These are phyloP conservation scores for Biston stratarius DNA, from an alignment of 2,888 invertebrate species.

Conservation along the genomic window DNA sequence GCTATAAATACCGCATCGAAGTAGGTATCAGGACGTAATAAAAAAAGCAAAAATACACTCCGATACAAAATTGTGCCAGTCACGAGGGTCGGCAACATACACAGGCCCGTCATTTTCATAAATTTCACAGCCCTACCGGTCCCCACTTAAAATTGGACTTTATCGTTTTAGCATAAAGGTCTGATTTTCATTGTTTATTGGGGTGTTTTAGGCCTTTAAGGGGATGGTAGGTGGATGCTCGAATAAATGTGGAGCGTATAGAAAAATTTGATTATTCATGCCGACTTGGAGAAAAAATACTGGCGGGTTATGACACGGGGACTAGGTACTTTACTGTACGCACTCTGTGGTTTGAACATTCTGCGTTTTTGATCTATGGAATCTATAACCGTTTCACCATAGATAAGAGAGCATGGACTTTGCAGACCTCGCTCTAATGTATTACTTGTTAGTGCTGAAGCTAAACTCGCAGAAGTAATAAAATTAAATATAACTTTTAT, in stretches of 20 bases:
- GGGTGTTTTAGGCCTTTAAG: slow-evolving; percentile 54
- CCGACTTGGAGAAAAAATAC: slow-evolving; percentile 81
- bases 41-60: slow-evolving; percentile 81
- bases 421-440: too few species aligned
- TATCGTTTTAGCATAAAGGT: slow-evolving; percentile 64
- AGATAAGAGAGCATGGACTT: too few species aligned
- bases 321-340: slow-evolving; percentile 17
- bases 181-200: slow-evolving; percentile 61
- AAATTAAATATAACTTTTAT: too few species aligned
- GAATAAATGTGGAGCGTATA: slow-evolving; percentile 82
- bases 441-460: too few species aligned
- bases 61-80: slow-evolving; percentile 82
- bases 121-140: slow-evolving; percentile 74
- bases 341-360: slow-evolving; percentile 20
- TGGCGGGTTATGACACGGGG: slow-evolving; percentile 69
- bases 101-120: slow-evolving; percentile 76
- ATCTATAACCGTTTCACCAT: neutral
- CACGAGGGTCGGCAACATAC: slow-evolving; percentile 70
- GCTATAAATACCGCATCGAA: slow-evolving; percentile 43
- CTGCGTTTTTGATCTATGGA: slow-evolving; percentile 20
- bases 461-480: too few species aligned
- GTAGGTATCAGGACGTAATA: slow-evolving; percentile 70
- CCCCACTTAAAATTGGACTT: slow-evolving; percentile 67
- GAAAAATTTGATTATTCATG: slow-evolving; percentile 86
- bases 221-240: slow-evolving; percentile 53